Evolutionary conservation across 35 echinoderm and acorn worm species (phyloP), one percentile per base, ranked within the genome.

Genomic region (Apostichopus japonicus): DNA sequence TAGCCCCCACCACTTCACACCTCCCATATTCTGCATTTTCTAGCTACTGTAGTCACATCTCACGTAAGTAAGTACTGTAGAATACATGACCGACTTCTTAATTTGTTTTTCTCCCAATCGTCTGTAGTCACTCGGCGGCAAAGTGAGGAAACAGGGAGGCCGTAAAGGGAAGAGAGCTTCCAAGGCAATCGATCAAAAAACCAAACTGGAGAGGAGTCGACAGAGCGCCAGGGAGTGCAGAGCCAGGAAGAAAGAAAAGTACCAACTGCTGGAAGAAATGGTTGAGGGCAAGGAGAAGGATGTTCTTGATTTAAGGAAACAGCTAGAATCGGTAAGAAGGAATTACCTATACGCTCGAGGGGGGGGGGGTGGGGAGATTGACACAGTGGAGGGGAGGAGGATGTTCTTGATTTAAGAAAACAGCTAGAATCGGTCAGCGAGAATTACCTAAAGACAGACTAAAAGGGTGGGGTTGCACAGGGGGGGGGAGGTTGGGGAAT

Each of bases 101-200:
- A 14, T 67, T 0, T 33, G n/a, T 67, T 67, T 4, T 9, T 67
- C 63, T 86, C 27, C 27, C 27, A 33, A 33, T 33, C 27, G 1
- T 33, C 27, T 33, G 1, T 33, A 33, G 27, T 33, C 27, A 33
- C 27, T 33, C 27, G 27, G 27, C 1, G 27, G 27, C 27, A 33
- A 33, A 33, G 27, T 33, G 1, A 53, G 81, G 81, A 86, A 58
- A 22, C 55, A 53, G 81, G 81, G 81, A 15, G 51, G 51, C 81
- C 86, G 86, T 72, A 89, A 89, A 27, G 91, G 94, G 16, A 95
- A 92, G 93, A 80, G 94, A 91, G 92, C 94, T 10, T 89, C 94
- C 8, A 94, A 94, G 55, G 93, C 97, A 58, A 94, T 98, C 9
- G 97, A 98, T 33, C 27, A 33, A 33, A 33, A 33, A 33, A 33